Conservation (phyloP, 2,888 invertebrate genomes). For the Tenthredo mesomela region DNA sequence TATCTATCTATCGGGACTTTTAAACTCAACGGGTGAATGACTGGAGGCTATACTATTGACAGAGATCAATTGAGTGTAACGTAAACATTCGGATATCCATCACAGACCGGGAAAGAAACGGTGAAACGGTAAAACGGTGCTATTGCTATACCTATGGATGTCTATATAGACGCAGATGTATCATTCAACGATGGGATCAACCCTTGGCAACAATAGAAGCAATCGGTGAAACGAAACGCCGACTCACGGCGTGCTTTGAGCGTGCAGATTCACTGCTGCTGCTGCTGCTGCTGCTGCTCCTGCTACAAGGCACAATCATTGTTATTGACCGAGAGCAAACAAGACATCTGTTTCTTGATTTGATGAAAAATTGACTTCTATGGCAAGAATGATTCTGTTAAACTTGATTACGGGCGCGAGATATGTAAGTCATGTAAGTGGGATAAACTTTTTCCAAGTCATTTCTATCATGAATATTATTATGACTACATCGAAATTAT, state of each 20-base stretch:
- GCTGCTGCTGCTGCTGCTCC: not conserved
- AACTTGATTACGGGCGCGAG: not conserved
- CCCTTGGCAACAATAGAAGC: slow-evolving; percentile 1
- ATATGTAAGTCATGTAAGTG: no score
- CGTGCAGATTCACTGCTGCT: not conserved
- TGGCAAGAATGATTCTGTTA: not conserved
- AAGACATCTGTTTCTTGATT: slow-evolving; percentile 7
- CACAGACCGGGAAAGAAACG: not conserved
- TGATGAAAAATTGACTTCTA: slow-evolving; percentile 4
- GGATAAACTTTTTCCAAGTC: not conserved
- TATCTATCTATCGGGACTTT: slow-evolving; percentile 58
- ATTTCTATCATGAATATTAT: not conserved
- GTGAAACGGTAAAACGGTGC: not conserved
- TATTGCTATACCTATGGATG: not conserved
- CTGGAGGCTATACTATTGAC: slow-evolving; percentile 54
- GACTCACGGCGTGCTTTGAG: not conserved
- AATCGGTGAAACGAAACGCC: slow-evolving; percentile 22
- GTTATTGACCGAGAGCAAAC: not conserved
- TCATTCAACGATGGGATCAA: slow-evolving; percentile 8
- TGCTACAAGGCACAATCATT: not conserved
- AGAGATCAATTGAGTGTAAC: slow-evolving; percentile 58
- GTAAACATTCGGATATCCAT: slow-evolving; percentile 57
- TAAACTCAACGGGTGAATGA: slow-evolving; percentile 58
- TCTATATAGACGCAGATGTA: not conserved
- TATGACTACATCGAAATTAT: no score